phyloP scores from a whole-genome alignment of 2,113 vertebrate genomes.

The Melospiza melodia region DNA sequence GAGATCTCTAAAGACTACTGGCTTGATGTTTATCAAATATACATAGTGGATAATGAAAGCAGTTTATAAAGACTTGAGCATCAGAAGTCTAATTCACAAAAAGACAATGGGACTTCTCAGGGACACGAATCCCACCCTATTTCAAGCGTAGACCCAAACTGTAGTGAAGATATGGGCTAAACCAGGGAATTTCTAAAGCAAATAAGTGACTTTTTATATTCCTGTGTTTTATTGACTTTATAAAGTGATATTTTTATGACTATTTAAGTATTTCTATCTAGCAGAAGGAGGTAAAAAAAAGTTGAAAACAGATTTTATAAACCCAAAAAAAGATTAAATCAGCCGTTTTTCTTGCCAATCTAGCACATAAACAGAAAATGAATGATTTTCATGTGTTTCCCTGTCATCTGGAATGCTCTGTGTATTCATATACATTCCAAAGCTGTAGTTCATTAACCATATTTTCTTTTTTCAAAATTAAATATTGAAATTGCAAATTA shows the following conservation, averaged over 20 bases:
- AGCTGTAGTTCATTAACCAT: background rate
- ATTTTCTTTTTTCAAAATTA: background rate
- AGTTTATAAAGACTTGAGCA: background rate
- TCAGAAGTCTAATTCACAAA: background rate
- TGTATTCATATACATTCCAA: background rate
- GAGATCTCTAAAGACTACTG: slow-evolving; percentile 18
- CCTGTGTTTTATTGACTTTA: background rate
- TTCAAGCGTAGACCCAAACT: background rate
- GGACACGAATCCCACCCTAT: background rate
- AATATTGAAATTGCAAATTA: background rate
- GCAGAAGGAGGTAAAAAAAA: background rate
- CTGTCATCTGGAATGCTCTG: background rate
- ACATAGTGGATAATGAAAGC: slow-evolving; percentile 4
- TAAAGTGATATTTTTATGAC: background rate
- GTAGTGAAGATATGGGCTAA: background rate
- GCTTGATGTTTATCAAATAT: slow-evolving; percentile 6
- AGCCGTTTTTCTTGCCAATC: background rate
- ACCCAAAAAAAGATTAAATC: background rate
- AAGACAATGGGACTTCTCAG: background rate
- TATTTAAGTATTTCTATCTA: background rate
- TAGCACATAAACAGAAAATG: background rate
- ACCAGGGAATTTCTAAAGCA: background rate
- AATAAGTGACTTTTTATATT: background rate
- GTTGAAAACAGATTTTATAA: background rate
- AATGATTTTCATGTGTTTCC: background rate